Evolutionary conservation across 2,888 invertebrate species (phyloP).

Genomic region (Dilophus febrilis): DNA sequence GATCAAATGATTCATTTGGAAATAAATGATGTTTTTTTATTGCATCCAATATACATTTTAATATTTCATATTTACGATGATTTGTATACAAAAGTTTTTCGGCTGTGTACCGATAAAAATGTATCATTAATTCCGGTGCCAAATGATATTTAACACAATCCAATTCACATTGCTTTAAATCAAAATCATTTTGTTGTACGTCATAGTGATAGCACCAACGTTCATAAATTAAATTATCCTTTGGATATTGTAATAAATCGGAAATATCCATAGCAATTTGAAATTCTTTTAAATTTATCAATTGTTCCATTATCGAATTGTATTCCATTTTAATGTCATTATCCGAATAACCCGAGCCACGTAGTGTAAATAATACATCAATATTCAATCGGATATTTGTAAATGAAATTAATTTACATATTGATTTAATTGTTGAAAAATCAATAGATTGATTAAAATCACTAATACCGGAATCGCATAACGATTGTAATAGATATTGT

Average conservation of each 20-base stretch:
- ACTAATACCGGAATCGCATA: conserved; percentile 39
- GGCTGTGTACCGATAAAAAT: conserved; percentile 42
- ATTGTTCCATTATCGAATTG: conserved; percentile 29
- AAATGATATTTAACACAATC: conserved; percentile 43
- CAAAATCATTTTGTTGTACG: conserved; percentile 27
- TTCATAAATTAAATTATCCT: conserved; percentile 31
- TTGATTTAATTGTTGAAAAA: conserved; percentile 30
- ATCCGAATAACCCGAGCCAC: background rate
- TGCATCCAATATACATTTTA: conserved; percentile 23
- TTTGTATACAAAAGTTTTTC: conserved; percentile 29
- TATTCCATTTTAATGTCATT: conserved; percentile 27
- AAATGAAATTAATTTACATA: conserved; percentile 39
- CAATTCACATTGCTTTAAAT: conserved; percentile 40
- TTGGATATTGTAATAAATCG: conserved; percentile 25
- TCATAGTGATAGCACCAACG: conserved; percentile 34
- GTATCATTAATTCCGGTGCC: conserved; percentile 40
- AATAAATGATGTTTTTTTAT: conserved; percentile 26
- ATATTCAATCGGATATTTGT: conserved; percentile 38
- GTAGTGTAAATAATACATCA: conserved; percentile 11
- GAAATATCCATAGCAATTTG: conserved; percentile 35
- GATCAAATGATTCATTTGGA: conserved; percentile 27
- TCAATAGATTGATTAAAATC: conserved; percentile 33
- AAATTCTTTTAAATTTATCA: conserved; percentile 32
- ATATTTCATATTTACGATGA: conserved; percentile 32
- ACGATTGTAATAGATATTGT: conserved; percentile 40